Percentiles rank a stretch among this genome's conserved stretches.
Evolutionary conservation across 2,113 vertebrate genomes (phyloP).

Genomic region (Meleagris gallopavo): DNA sequence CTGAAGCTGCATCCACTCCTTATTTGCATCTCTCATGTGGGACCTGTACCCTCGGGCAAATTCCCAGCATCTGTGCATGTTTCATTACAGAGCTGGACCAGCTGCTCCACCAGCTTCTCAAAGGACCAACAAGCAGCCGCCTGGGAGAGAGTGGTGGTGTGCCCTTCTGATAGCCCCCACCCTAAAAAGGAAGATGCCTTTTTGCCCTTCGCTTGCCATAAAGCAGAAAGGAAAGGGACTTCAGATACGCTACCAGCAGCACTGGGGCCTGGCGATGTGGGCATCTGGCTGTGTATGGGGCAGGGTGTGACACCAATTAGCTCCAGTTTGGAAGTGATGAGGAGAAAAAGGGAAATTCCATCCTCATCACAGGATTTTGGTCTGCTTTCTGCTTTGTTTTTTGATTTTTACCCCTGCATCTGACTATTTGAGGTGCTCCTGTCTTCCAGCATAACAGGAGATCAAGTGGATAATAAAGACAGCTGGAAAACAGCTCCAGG

Average conservation of each 20-base stretch:
- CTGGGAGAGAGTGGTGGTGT: background rate
- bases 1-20: background rate
- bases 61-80: background rate
- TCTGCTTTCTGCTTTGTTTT: rapidly evolving
- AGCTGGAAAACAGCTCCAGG: background rate
- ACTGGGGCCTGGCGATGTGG: rapidly evolving
- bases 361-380: background rate
- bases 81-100: background rate
- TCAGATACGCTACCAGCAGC: background rate
- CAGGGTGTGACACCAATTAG: background rate
- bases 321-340: background rate
- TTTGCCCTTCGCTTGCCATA: rapidly evolving
- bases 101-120: background rate
- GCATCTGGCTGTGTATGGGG: background rate
- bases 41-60: background rate
- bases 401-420: background rate
- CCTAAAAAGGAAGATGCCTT: background rate
- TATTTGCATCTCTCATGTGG: background rate
- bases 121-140: background rate
- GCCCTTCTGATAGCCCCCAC: background rate
- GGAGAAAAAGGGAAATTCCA: background rate
- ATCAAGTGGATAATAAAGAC: background rate
- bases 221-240: background rate
- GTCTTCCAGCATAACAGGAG: background rate
- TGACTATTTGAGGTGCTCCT: background rate